These are phyloP conservation scores for Arremon brunneinucha DNA, from an alignment of 2,797 vertebrate species.

Conservation along the genomic window DNA sequence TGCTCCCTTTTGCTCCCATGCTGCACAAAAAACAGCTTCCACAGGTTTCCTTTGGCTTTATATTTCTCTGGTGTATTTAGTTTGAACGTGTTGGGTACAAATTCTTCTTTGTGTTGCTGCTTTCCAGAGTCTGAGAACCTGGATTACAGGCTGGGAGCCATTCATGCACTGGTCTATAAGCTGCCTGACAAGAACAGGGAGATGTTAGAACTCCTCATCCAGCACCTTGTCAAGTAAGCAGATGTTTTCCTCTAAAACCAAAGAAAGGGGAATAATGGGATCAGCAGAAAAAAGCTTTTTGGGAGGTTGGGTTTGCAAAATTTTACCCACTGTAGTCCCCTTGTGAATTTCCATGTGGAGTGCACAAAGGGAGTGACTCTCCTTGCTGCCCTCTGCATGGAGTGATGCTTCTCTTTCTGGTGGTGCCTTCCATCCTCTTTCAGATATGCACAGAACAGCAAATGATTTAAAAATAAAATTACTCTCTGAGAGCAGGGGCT, in stretches of 20 bases:
- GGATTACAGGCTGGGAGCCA: conserved; percentile 90
- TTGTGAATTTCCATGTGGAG: neutral
- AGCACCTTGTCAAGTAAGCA: conserved; percentile 90
- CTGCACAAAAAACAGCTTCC: neutral
- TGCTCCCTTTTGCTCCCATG: accelerated
- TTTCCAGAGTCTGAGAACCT: conserved; percentile 90
- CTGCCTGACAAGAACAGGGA: conserved; percentile 93
- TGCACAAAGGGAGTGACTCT: neutral
- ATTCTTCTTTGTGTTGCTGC: neutral
- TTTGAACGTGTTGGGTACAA: neutral
- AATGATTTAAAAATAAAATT: neutral
- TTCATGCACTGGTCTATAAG: conserved; percentile 91
- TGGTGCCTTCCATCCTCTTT: neutral
- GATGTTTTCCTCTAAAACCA: neutral
- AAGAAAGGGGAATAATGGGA: neutral
- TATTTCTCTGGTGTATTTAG: neutral
- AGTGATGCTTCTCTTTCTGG: neutral
- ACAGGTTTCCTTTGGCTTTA: neutral
- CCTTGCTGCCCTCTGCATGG: neutral
- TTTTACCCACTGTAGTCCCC: neutral
- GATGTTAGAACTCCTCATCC: conserved; percentile 92
- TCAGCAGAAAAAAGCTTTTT: neutral
- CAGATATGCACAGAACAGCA: neutral
- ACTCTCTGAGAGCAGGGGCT: neutral
- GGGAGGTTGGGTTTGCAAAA: neutral